phyloP scores from a whole-genome alignment of 2,888 invertebrate genomes.

The Iselma pallidipennis region DNA sequence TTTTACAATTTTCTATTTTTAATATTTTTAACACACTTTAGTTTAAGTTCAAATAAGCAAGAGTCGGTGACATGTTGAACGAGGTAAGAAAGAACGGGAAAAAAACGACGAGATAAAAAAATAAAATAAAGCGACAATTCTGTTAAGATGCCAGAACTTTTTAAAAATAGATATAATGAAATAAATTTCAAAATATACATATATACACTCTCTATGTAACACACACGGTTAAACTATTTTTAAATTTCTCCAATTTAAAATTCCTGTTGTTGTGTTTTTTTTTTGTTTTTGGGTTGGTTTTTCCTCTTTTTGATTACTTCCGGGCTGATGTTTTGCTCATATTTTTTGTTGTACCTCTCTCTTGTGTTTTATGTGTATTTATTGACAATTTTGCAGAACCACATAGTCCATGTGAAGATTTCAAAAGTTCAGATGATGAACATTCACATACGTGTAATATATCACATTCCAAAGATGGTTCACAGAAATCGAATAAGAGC shows the following conservation, averaged over 20 bases:
- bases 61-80: slow-evolving; percentile 7
- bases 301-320: not conserved
- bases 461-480: slow-evolving; percentile 45
- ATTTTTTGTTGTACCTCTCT: not conserved
- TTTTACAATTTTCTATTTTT: slow-evolving; percentile 11
- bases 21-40: slow-evolving; percentile 31
- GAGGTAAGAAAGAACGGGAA: not conserved
- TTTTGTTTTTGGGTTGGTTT: not conserved
- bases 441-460: slow-evolving; percentile 45
- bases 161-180: slow-evolving; percentile 33
- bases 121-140: slow-evolving; percentile 15
- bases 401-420: slow-evolving; percentile 41
- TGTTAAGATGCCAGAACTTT: slow-evolving; percentile 32
- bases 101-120: slow-evolving; percentile 39
- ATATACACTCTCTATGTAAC: not conserved
- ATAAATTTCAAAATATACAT: slow-evolving; percentile 5
- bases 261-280: not conserved
- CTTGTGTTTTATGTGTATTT: slow-evolving; percentile 3
- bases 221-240: not conserved
- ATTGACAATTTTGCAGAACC: slow-evolving; percentile 31
- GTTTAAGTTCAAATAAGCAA: slow-evolving; percentile 38
- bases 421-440: slow-evolving; percentile 49
- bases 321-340: not conserved
- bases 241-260: slow-evolving; percentile 2
- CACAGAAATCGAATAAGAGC: slow-evolving; percentile 27